Percentiles rank a stretch among this genome's conserved stretches.
Evolutionary conservation across 2,113 vertebrate genomes (phyloP).

Genomic region (Eidolon helvum): DNA sequence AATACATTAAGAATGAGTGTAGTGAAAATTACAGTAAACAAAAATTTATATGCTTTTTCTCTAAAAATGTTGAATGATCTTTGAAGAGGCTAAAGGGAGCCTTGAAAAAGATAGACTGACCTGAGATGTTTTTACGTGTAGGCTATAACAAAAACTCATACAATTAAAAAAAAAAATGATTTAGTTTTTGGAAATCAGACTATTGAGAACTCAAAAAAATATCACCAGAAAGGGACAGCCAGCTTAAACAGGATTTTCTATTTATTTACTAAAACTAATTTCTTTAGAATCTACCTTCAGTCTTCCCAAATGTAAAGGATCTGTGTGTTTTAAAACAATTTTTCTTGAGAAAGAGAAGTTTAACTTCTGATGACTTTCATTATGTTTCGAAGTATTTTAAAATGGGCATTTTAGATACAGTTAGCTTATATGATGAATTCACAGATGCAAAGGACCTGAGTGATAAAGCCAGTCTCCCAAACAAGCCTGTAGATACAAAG

Average conservation of each 20-base stretch:
- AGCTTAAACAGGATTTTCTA: background rate
- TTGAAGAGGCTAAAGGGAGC: background rate
- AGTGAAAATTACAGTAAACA: background rate
- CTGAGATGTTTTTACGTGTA: background rate
- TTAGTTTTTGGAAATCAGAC: background rate
- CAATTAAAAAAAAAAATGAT: background rate
- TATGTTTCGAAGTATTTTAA: background rate
- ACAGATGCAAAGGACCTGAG: background rate
- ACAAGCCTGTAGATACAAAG: background rate
- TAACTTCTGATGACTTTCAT: background rate
- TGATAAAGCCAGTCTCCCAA: background rate
- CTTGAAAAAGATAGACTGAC: background rate
- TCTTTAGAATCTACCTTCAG: background rate
- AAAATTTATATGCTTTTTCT: background rate
- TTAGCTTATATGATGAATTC: background rate
- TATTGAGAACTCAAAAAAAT: background rate
- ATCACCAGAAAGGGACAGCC: background rate
- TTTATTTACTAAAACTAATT: constrained; percentile 31
- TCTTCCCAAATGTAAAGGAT: background rate
- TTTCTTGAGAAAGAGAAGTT: background rate
- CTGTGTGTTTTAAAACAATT: background rate
- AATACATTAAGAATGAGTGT: background rate
- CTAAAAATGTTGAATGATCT: background rate
- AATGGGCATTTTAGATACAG: background rate
- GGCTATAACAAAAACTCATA: background rate